These are phyloP conservation scores for Natrix natrix DNA, from an alignment of 2,797 vertebrate species.

Conservation along the genomic window DNA sequence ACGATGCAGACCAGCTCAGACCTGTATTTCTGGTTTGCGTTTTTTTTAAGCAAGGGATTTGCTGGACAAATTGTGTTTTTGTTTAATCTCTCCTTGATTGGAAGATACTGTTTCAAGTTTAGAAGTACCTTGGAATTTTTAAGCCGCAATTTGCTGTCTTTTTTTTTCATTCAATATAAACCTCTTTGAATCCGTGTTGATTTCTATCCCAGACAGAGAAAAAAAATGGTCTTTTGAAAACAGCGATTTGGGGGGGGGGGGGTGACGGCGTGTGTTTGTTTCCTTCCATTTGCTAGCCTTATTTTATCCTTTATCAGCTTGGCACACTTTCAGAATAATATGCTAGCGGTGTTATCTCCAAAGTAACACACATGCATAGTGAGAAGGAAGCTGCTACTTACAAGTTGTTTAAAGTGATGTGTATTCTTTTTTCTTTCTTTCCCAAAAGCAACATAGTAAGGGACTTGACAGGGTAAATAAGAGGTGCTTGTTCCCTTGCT, in stretches of 20 bases:
- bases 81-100: slow-evolving; percentile 71
- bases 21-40: slow-evolving; percentile 61
- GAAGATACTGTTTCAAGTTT: slow-evolving; percentile 78
- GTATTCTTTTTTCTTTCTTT: neutral
- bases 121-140: slow-evolving; percentile 69
- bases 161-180: slow-evolving; percentile 54
- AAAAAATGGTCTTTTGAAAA: neutral
- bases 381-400: neutral
- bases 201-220: neutral
- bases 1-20: slow-evolving; percentile 56
- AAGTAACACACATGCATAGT: neutral
- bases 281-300: neutral
- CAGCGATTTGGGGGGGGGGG: accelerated
- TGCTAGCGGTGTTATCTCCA: neutral
- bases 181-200: neutral
- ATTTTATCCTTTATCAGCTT: neutral
- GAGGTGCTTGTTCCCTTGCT: neutral
- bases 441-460: neutral
- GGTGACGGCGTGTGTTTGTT: accelerated
- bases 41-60: slow-evolving; percentile 49
- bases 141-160: slow-evolving; percentile 75
- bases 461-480: neutral
- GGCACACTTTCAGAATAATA: neutral
- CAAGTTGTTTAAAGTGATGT: neutral
- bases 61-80: slow-evolving; percentile 84